Conservation (phyloP, 2,888 invertebrate genomes). For the Eupithecia pulchellata region DNA sequence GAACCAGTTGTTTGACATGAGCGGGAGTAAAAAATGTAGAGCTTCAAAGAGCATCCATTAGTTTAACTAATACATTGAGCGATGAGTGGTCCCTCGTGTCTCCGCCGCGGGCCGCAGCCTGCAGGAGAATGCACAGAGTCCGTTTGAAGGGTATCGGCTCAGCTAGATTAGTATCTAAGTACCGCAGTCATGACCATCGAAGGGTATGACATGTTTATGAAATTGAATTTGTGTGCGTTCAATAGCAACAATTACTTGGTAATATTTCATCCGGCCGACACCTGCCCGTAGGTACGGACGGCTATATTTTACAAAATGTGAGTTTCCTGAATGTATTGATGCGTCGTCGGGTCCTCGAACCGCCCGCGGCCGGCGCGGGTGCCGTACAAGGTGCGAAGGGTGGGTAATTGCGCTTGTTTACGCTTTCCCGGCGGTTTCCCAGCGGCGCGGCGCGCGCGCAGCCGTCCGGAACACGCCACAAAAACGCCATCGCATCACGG, state of each 20-base stretch:
- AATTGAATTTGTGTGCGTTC: neutral
- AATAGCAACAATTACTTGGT: neutral
- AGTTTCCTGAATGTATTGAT: constrained; percentile 16
- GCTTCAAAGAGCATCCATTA: neutral
- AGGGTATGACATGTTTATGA: neutral
- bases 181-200: neutral
- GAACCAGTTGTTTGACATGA: constrained; percentile 10
- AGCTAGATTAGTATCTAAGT: neutral
- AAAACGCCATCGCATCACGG: constrained; percentile 78
- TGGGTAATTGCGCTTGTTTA: constrained; percentile 50
- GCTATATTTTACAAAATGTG: constrained; percentile 9
- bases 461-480: constrained; percentile 65
- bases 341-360: constrained; percentile 47
- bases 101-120: no score
- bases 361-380: constrained; percentile 40
- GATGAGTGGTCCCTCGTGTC: no score
- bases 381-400: constrained; percentile 52
- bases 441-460: constrained; percentile 56
- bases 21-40: neutral
- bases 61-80: no score
- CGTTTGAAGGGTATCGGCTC: neutral
- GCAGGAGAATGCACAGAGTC: no score
- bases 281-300: constrained; percentile 6
- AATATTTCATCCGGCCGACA: neutral
- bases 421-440: constrained; percentile 71